Conservation (phyloP, 2,113 vertebrate genomes). For the Xiphophorus maculatus region DNA sequence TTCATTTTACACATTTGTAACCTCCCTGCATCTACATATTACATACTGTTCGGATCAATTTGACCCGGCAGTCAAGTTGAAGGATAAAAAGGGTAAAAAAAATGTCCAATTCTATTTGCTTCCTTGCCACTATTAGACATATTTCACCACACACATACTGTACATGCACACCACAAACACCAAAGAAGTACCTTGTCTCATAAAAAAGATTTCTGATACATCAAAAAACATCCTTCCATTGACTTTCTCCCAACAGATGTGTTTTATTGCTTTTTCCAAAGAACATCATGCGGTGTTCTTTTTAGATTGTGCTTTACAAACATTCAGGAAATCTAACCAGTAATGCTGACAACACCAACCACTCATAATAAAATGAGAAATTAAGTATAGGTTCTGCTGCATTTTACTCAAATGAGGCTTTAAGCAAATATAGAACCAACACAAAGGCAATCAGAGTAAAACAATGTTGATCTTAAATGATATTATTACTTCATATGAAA, state of each 20-base stretch:
- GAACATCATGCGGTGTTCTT: constrained; percentile 18
- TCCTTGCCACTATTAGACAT: too few relatives aligned
- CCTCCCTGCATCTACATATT: too few relatives aligned
- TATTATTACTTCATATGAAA: constrained; percentile 11
- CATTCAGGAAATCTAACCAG: constrained; percentile 5
- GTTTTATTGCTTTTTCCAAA: constrained; percentile 39
- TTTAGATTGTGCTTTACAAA: constrained; percentile 1
- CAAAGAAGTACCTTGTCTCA: neutral
- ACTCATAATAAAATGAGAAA: neutral
- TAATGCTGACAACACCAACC: constrained; percentile 10
- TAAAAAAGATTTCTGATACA: neutral
- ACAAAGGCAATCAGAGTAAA: constrained; percentile 12
- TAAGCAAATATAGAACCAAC: neutral
- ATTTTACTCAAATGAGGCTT: neutral
- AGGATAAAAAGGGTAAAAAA: too few relatives aligned
- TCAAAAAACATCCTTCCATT: neutral
- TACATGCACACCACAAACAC: too few relatives aligned
- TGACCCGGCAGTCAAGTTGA: too few relatives aligned
- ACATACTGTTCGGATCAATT: too few relatives aligned
- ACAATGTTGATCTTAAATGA: constrained; percentile 15
- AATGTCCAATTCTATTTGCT: too few relatives aligned
- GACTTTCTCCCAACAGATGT: neutral
- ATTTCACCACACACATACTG: too few relatives aligned
- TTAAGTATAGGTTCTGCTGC: neutral
- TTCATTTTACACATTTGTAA: too few relatives aligned